phyloP scores from a whole-genome alignment of 1,140 invertebrate genomes.

The Papilio helenus region DNA sequence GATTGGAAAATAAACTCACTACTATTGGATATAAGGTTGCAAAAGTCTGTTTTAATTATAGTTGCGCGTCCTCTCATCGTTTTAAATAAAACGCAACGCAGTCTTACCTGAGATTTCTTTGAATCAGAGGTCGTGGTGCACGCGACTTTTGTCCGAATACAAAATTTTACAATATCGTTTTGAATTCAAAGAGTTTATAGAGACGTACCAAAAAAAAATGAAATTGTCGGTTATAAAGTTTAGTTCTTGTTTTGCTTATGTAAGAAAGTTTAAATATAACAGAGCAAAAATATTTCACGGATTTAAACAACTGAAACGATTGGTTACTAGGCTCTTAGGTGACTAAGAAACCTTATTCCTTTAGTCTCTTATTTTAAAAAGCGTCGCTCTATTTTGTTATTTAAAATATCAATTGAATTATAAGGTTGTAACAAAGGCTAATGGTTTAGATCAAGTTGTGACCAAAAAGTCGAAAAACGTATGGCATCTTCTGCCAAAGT shows the following conservation, averaged over 20 bases:
- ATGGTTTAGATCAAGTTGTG: constrained; percentile 58
- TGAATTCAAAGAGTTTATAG: neutral
- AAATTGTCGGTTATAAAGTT: no score
- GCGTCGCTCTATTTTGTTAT: neutral
- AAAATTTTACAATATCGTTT: neutral
- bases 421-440: constrained; percentile 55
- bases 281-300: neutral
- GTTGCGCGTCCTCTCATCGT: no score
- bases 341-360: neutral
- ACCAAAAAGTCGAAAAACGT: constrained; percentile 60
- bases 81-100: constrained; percentile 3
- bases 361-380: neutral
- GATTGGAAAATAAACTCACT: neutral
- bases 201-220: neutral
- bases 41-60: no score
- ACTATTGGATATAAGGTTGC: neutral
- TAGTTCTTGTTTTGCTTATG: no score
- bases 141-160: neutral
- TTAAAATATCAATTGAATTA: constrained; percentile 6
- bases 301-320: neutral
- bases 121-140: constrained; percentile 22
- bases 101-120: constrained; percentile 41
- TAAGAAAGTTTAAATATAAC: neutral
- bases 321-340: neutral
- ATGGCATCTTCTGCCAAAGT: constrained; percentile 57